phyloP scores from a whole-genome alignment of 2,797 vertebrate species.

The Protonibea diacanthus region DNA sequence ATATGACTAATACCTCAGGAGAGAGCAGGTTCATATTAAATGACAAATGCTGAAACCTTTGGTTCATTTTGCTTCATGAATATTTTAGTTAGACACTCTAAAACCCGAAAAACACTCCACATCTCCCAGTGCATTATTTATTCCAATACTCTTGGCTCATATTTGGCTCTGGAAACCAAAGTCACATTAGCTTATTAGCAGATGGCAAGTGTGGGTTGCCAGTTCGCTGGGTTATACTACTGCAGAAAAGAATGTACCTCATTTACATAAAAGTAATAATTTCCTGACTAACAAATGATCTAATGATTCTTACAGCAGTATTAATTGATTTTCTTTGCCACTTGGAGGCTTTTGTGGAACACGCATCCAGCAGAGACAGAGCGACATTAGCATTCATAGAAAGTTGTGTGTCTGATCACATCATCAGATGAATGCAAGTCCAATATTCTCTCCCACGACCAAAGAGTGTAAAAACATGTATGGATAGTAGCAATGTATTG shows the following conservation, averaged over 20 bases:
- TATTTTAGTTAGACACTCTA: conserved; percentile 45
- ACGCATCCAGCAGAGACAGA: background rate
- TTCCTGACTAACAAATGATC: background rate
- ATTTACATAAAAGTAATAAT: background rate
- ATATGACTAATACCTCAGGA: background rate
- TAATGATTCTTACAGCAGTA: background rate
- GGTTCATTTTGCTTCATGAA: conserved; percentile 51
- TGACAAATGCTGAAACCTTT: conserved; percentile 6
- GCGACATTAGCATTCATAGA: background rate
- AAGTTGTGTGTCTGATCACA: background rate
- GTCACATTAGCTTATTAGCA: conserved; percentile 35
- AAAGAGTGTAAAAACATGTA: too few species aligned
- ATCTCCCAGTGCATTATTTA: conserved; percentile 49
- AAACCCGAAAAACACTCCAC: conserved; percentile 46
- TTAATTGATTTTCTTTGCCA: background rate
- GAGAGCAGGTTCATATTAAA: conserved; percentile 8
- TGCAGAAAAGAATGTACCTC: conserved; percentile 3
- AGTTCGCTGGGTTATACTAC: conserved; percentile 23
- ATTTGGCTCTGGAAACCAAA: conserved; percentile 38
- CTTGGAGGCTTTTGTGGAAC: too few species aligned
- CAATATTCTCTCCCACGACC: background rate
- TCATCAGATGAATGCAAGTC: background rate
- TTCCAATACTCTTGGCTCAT: conserved; percentile 26
- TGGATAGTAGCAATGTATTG: too few species aligned
- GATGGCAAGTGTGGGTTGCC: conserved; percentile 29